Percentiles rank a stretch among this genome's conserved stretches.
These are phyloP conservation scores for Lepidothrix coronata DNA, from an alignment of 2,113 vertebrate genomes.

Conservation along the genomic window DNA sequence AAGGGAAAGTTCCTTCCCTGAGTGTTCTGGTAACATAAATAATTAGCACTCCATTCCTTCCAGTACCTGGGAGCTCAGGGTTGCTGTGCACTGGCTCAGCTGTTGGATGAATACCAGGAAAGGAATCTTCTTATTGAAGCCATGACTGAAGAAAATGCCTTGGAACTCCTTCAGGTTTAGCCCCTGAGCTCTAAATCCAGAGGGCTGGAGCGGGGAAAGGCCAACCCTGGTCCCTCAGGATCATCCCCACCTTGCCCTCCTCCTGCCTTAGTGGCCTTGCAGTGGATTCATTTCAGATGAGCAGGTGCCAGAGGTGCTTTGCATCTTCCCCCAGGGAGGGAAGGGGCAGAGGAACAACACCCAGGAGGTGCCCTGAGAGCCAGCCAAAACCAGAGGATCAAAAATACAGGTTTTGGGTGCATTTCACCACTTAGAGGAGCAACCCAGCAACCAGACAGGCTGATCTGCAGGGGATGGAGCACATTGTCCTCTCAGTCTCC, in stretches of 20 bases:
- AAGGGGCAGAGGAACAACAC: neutral
- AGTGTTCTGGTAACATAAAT: neutral
- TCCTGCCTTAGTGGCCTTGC: neutral
- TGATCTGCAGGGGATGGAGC: neutral
- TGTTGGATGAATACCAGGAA: neutral
- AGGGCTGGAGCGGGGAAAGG: neutral
- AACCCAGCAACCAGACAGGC: neutral
- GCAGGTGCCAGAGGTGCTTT: neutral
- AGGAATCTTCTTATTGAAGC: neutral
- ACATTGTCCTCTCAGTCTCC: accelerated
- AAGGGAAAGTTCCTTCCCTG: neutral
- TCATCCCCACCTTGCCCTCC: neutral
- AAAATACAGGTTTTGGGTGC: neutral
- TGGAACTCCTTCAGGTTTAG: neutral
- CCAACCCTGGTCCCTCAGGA: neutral
- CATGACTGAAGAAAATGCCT: neutral
- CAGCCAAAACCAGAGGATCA: neutral
- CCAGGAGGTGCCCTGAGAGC: neutral
- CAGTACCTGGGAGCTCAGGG: neutral
- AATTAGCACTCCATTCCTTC: neutral
- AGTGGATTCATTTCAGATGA: neutral
- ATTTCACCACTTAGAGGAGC: neutral
- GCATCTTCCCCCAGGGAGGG: neutral
- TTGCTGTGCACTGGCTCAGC: neutral
- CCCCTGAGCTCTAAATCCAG: neutral